phyloP scores from a whole-genome alignment of 2,797 vertebrate genomes.

The Euphonia xanthogaster region DNA sequence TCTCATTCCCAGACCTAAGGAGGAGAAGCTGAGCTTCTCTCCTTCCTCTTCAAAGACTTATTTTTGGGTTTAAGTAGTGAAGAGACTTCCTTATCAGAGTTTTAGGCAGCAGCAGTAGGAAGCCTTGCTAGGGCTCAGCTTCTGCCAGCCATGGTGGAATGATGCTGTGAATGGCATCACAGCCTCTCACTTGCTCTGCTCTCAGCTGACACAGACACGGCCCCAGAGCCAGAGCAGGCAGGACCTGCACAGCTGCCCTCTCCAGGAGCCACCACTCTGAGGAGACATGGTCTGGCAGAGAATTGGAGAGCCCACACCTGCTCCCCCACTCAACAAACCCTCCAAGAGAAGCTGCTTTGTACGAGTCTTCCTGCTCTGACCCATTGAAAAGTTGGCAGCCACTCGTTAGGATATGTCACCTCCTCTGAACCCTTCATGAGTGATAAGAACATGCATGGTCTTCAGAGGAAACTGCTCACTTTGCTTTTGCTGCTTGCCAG shows the following conservation, averaged over 20 bases:
- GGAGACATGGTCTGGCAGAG: accelerated
- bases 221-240: background rate
- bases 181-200: background rate
- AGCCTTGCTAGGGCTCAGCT: background rate
- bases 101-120: background rate
- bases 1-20: background rate
- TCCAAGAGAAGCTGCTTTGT: background rate
- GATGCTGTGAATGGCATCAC: accelerated
- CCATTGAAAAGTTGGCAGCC: background rate
- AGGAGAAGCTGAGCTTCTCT: background rate
- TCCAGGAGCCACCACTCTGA: background rate
- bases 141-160: background rate
- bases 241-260: background rate
- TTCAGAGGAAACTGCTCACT: background rate
- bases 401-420: background rate
- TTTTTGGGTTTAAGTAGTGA: background rate
- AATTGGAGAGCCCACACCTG: background rate
- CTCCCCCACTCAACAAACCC: background rate
- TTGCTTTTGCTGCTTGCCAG: background rate
- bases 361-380: background rate
- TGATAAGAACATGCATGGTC: background rate
- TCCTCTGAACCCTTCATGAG: background rate
- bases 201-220: accelerated
- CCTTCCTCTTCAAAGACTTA: background rate
- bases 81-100: background rate